Evolutionary conservation across 1,140 invertebrate species (phyloP).

Genomic region (Leptinotarsa texana): DNA sequence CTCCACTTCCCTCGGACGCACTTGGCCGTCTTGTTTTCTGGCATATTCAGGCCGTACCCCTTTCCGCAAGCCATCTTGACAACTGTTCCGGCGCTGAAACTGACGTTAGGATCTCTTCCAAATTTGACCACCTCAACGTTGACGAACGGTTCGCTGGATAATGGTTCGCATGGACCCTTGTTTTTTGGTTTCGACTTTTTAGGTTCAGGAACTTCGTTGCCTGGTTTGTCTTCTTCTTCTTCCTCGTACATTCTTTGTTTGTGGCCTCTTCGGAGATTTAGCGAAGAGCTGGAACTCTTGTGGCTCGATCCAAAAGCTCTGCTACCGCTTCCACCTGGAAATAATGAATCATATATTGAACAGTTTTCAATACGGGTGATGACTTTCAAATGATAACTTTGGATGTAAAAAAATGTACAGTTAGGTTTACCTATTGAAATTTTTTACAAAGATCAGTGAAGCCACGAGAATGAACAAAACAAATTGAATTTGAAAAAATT

Average conservation of each 20-base stretch:
- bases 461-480: no score
- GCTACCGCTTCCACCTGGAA: slow-evolving; percentile 35
- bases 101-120: slow-evolving; percentile 63
- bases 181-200: slow-evolving; percentile 52
- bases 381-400: neutral
- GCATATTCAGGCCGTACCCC: slow-evolving; percentile 75
- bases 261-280: slow-evolving; percentile 41
- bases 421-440: no score
- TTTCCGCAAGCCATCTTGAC: slow-evolving; percentile 73
- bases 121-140: slow-evolving; percentile 69
- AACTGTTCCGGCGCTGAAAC: slow-evolving; percentile 68
- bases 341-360: neutral
- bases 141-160: slow-evolving; percentile 67
- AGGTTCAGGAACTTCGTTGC: slow-evolving; percentile 39
- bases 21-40: slow-evolving; percentile 73
- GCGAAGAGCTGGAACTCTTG: slow-evolving; percentile 38
- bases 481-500: no score
- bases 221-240: slow-evolving; percentile 32
- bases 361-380: neutral
- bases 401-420: no score
- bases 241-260: slow-evolving; percentile 45
- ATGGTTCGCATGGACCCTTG: slow-evolving; percentile 59
- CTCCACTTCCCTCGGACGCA: slow-evolving; percentile 81
- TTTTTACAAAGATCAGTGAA: no score
- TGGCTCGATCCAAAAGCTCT: slow-evolving; percentile 33